These are phyloP conservation scores for Arbacia lixula DNA, from an alignment of 53 echinoderm and acorn worm species.

Conservation along the genomic window DNA sequence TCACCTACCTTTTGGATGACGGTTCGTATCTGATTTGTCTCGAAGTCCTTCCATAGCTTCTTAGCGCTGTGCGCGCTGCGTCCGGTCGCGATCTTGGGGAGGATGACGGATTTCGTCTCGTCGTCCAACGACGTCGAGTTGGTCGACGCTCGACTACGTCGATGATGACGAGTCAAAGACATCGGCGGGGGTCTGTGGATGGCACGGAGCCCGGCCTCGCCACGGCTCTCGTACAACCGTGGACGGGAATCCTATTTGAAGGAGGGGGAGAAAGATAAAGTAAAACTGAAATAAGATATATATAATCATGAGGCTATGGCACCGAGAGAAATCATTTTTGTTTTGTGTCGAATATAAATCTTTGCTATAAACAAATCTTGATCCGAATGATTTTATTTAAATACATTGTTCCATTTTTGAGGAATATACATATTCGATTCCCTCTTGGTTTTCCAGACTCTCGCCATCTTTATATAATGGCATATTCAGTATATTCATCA, in stretches of 20 bases:
- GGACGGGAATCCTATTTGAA: slow-evolving; percentile 11
- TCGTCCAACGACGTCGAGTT: background rate
- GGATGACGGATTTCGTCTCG: slow-evolving; percentile 31
- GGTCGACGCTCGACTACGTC: slow-evolving; percentile 20
- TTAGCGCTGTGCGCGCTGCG: slow-evolving; percentile 80
- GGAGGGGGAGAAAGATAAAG: no score
- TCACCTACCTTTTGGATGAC: slow-evolving; percentile 75
- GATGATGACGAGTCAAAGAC: background rate
- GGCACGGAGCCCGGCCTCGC: slow-evolving; percentile 5
- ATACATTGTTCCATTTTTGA: no score
- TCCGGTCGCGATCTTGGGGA: slow-evolving; percentile 89
- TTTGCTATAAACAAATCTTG: no score
- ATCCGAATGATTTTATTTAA: no score
- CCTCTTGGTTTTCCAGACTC: no score
- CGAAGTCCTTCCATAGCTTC: slow-evolving; percentile 77
- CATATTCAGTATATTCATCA: no score
- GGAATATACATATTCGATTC: no score
- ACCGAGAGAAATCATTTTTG: no score
- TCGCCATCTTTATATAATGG: no score
- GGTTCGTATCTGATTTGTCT: slow-evolving; percentile 67
- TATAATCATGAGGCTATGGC: no score
- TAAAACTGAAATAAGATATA: no score
- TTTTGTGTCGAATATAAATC: no score
- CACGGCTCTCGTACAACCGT: slow-evolving; percentile 4
- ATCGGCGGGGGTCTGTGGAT: background rate